Base-by-base conservation (phyloP, 1,140 invertebrate species). In the Drosophila navojoa region DNA sequence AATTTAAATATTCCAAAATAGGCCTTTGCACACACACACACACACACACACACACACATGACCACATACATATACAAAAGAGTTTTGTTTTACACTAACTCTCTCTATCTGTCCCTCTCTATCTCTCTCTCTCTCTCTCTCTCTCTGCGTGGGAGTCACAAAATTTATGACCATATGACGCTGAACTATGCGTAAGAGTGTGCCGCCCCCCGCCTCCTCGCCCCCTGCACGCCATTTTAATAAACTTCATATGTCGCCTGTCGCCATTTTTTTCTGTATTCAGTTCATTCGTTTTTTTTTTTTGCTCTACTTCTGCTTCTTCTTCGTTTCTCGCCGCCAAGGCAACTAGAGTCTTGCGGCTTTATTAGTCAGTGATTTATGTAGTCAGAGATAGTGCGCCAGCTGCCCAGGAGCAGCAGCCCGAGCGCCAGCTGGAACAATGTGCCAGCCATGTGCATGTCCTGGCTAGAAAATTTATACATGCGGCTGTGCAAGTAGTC, bases 201-300 rank as follows among this genome's bases (percentile, higher is more conserved):
- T 38, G n/a, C 49, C 58, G 47, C 57, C 40, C 27, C 10, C 40
- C 25, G 25, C 59, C 40, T 16, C n/a, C 74, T 3, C 19, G 19
- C 19, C 19, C 19, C 19, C 19, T 22, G 58, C 75, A 59, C 69
- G 84, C 81, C 79, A 89, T 89, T 89, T 89, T 89, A 89, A 89
- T 89, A 89, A 90, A 89, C 85, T 90, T 89, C 84, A 89, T 89
- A 89, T 89, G 85, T 89, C 85, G 84, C 84, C 89, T 89, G 84
- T 84, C 84, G 84, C 84, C 77, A 89, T 84, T 90, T 89, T 89
- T 87, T 79, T 54, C 27, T 64, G 60, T 58, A 5, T 55, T 58
- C 9, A 62, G 5, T 32, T 58, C 35, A 50, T 63, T 29, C 27
- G 27, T 29, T 29, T 62, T 58, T 35, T 3, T 45, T 57, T 45